phyloP scores from a whole-genome alignment of 1,140 invertebrate genomes.

The Lasioglossum baleicum region DNA sequence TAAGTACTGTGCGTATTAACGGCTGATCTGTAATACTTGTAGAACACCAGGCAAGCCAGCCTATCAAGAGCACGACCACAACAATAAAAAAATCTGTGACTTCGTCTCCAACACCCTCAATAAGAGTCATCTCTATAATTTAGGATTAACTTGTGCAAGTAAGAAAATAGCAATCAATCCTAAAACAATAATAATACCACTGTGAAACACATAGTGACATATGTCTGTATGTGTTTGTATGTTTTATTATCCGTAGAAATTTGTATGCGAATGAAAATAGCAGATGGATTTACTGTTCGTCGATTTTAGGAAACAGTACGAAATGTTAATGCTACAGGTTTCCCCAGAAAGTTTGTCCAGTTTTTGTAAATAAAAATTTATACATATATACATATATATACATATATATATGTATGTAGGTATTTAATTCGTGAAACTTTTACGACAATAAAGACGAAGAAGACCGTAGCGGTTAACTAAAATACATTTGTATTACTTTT shows the following conservation, averaged over 20 bases:
- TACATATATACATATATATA: too few relatives aligned
- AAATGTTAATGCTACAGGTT: not conserved
- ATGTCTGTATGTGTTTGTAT: not conserved
- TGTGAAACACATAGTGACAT: not conserved
- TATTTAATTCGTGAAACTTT: not conserved
- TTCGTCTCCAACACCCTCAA: conserved; percentile 91
- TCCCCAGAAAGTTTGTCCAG: conserved; percentile 2
- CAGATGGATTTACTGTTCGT: not conserved
- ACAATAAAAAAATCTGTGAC: conserved; percentile 86
- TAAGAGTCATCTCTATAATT: conserved; percentile 82
- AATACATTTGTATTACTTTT: conserved; percentile 27
- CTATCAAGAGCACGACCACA: conserved; percentile 83
- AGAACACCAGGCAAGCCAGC: conserved; percentile 86
- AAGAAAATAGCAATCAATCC: not conserved
- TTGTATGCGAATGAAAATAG: not conserved
- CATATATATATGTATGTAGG: too few relatives aligned
- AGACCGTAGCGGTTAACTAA: not conserved
- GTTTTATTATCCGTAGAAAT: not conserved
- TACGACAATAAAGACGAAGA: not conserved
- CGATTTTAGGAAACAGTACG: not conserved
- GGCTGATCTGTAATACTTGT: conserved; percentile 81
- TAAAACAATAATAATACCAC: not conserved
- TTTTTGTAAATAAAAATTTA: not conserved
- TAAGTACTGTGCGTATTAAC: conserved; percentile 79
- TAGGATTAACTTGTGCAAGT: conserved; percentile 3